phyloP scores from a whole-genome alignment of 2,888 invertebrate genomes.

The Apodemia mormo region DNA sequence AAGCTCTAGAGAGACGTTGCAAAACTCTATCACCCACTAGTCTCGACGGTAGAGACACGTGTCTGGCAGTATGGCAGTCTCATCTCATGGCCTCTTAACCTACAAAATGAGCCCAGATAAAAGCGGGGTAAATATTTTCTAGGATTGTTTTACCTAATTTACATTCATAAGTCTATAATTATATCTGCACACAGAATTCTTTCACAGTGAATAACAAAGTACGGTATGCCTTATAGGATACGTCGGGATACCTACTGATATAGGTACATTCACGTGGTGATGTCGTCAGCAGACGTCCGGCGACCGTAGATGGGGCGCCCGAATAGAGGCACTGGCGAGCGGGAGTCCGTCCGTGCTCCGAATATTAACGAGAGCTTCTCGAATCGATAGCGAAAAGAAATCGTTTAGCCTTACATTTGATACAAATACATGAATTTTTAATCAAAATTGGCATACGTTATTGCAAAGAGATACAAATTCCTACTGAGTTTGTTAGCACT shows the following conservation, averaged over 20 bases:
- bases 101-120: no score
- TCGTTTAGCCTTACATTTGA: background rate
- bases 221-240: background rate
- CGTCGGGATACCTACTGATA: conserved; percentile 41
- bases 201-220: background rate
- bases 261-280: conserved; percentile 57
- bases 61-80: no score
- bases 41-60: no score
- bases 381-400: conserved; percentile 37
- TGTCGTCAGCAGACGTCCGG: conserved; percentile 57
- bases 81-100: no score
- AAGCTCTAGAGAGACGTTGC: no score
- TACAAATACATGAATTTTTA: background rate
- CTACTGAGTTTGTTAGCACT: no score
- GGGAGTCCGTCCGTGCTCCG: conserved; percentile 33
- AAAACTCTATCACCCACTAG: no score
- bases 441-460: background rate
- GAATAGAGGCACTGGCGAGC: conserved; percentile 20
- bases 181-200: background rate
- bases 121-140: no score
- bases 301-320: conserved; percentile 48
- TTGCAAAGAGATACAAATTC: background rate
- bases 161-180: no score
- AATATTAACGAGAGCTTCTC: conserved; percentile 36
- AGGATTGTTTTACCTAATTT: no score